Evolutionary conservation across 2,113 vertebrate species (phyloP), one percentile per base, ranked within the genome.

Genomic region (Halcyon malimbica): DNA sequence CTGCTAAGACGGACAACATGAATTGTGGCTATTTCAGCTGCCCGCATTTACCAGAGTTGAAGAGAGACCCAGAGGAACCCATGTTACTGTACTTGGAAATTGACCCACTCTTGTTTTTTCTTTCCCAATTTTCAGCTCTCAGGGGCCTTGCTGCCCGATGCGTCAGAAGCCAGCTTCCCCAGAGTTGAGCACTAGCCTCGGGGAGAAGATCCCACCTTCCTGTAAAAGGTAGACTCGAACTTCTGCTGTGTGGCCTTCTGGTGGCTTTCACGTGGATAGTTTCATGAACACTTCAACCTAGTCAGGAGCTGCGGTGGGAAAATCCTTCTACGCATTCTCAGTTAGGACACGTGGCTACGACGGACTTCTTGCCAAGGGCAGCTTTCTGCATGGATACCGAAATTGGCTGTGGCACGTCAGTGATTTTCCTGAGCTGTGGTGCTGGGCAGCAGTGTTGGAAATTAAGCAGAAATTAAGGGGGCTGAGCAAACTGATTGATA

Each of bases 121-220:
- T 39, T 29, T 57, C 60, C 93, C 82, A 7, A 48, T 84, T 94
- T 69, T 12, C 48, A 98, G 98, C 82, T 97, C 60, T 91, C 94
- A 3, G 96, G 96, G 75, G 76, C 87, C 31, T 91, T 92, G 63
- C 74, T 96, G 71, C 92, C 90, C 0, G 97, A 98, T n/a, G 54
- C 85, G 6, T 84, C 78, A 26, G 98, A 98, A 88, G 83, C 89
- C n/a, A 77, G 42, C 35, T 97, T 98, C 28, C 98, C 97, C 85
- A 74, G 79, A 62, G 89, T 97, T 10, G 97, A 98, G 16, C 95
- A 97, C 74, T 97, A 98, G 81, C 80, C 85, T 76, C 87, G 68
- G 57, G 59, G 71, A 82, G 70, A 65, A 37, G 81, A 93, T 94
- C 28, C 48, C 35, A 50, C 50, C 84, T 95, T 33, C 46, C 89